Conservation (phyloP, 2,113 vertebrate species). For the Otis tarda region DNA sequence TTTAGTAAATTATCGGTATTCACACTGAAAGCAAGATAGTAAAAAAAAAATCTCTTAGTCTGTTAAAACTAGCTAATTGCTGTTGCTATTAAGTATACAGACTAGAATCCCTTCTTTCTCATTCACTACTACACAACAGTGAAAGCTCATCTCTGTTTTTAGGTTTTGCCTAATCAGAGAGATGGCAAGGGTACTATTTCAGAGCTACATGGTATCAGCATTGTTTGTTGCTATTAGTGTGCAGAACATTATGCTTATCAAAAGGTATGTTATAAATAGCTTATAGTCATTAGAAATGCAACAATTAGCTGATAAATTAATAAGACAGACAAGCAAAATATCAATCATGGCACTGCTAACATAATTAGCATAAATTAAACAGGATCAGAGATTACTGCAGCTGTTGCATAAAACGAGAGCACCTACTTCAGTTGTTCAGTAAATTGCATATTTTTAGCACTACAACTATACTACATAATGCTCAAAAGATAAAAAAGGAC, state of each 20-base stretch:
- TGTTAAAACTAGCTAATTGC: not conserved
- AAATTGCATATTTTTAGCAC: not conserved
- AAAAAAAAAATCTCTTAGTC: not conserved
- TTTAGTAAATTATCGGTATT: not conserved
- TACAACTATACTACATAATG: not conserved
- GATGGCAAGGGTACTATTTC: not conserved
- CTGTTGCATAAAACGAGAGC: slow-evolving; percentile 1
- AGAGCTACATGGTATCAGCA: not conserved
- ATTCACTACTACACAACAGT: not conserved
- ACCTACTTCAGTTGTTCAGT: not conserved
- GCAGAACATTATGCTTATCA: not conserved
- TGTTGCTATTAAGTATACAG: not conserved
- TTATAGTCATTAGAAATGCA: slow-evolving; percentile 48
- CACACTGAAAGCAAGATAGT: not conserved
- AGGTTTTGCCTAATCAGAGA: not conserved
- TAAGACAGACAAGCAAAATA: slow-evolving; percentile 50
- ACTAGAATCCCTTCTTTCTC: not conserved
- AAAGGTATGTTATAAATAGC: slow-evolving; percentile 31
- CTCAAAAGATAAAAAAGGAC: not conserved
- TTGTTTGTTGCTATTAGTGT: slow-evolving; percentile 3
- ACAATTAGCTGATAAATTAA: slow-evolving; percentile 55
- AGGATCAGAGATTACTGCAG: not conserved
- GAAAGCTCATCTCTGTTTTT: not conserved
- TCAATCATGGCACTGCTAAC: slow-evolving; percentile 28
- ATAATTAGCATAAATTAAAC: slow-evolving; percentile 41